phyloP scores from a whole-genome alignment of 2,113 vertebrate species.

The Meles meles region DNA sequence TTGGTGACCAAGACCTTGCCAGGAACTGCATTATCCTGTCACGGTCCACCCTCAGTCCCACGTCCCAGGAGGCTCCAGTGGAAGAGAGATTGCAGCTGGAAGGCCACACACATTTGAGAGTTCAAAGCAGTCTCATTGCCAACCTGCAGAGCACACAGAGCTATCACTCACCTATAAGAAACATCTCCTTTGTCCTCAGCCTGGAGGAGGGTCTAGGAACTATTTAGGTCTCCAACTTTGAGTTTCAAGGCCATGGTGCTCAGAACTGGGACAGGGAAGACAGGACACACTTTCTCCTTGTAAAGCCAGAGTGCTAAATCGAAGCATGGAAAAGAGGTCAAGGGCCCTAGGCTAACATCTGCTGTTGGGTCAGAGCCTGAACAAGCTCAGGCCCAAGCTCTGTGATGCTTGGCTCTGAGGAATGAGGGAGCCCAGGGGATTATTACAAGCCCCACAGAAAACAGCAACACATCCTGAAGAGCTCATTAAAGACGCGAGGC shows the following conservation, averaged over 20 bases:
- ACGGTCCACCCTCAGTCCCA: not conserved
- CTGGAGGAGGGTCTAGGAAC: not conserved
- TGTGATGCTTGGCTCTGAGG: not conserved
- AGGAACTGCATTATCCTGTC: not conserved
- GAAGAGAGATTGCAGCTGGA: not conserved
- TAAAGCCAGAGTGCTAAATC: constrained; percentile 25
- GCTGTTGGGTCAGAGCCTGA: constrained; percentile 31
- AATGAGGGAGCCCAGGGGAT: not conserved
- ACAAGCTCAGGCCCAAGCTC: not conserved
- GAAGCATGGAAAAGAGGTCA: constrained; percentile 26
- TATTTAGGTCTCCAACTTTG: constrained; percentile 32
- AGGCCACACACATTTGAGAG: not conserved
- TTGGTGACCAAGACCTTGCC: not conserved
- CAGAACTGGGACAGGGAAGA: constrained; percentile 43
- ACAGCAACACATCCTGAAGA: not conserved
- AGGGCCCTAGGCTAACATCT: constrained; percentile 43
- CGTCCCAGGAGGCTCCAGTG: not conserved
- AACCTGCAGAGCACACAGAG: not conserved
- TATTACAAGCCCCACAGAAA: not conserved
- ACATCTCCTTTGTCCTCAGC: not conserved
- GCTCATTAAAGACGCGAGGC: not conserved
- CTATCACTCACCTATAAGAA: not conserved
- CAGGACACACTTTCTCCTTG: not conserved
- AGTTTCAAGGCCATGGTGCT: constrained; percentile 25
- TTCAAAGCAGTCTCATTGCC: not conserved